A percentile compares a stretch with the other conserved stretches of the same genome.
These are phyloP conservation scores for Sylvilagus floridanus DNA, from an alignment of 2,797 vertebrate species.

Conservation along the genomic window DNA sequence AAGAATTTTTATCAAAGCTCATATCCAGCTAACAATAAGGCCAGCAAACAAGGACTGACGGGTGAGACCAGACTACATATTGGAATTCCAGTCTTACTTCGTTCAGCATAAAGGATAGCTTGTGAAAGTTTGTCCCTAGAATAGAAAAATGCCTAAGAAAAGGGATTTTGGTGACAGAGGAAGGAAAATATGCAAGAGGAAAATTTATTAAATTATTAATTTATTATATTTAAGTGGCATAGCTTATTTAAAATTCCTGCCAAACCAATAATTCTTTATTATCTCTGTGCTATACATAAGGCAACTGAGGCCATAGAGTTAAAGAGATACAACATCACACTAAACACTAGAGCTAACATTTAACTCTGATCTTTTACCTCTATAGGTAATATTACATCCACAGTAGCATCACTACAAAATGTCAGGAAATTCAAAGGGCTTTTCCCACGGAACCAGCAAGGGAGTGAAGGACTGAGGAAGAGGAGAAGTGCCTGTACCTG, in stretches of 20 bases:
- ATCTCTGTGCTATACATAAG: background rate
- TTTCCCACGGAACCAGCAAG: background rate
- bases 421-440: background rate
- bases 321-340: background rate
- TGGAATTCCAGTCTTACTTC: constrained; percentile 17
- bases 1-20: constrained; percentile 75
- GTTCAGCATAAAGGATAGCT: constrained; percentile 2
- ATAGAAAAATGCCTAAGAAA: constrained; percentile 32
- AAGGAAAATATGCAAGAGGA: background rate
- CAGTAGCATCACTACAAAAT: background rate
- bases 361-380: background rate
- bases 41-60: constrained; percentile 37
- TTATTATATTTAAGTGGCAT: background rate
- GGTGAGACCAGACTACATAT: constrained; percentile 38
- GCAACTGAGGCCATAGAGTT: background rate
- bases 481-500: background rate
- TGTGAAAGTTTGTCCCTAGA: constrained; percentile 12
- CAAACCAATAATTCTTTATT: constrained; percentile 28
- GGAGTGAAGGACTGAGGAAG: fast-evolving
- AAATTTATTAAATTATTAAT: no score
- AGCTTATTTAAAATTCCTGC: constrained; percentile 28
- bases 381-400: background rate
- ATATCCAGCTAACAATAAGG: constrained; percentile 39
- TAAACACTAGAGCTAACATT: constrained; percentile 26
- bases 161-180: background rate